Percentiles rank a stretch among this genome's conserved stretches.
Evolutionary conservation across 2,888 invertebrate genomes (phyloP).

Genomic region (Cecidostiba fungosa): DNA sequence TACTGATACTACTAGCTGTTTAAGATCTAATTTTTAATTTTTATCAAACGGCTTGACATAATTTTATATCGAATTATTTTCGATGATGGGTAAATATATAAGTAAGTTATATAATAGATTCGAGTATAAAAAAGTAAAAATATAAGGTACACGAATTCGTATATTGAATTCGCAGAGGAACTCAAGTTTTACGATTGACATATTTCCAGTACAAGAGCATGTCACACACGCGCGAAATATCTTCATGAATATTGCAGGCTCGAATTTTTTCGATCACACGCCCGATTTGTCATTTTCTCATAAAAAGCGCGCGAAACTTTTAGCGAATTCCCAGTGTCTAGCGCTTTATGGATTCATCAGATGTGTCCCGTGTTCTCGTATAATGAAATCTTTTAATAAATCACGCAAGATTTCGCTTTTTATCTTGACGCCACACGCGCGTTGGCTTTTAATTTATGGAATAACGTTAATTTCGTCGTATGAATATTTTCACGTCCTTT

Average conservation of each 20-base stretch:
- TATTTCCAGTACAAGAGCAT: constrained; percentile 54
- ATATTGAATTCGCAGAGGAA: constrained; percentile 39
- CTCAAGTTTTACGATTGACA: constrained; percentile 64
- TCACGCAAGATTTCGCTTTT: neutral
- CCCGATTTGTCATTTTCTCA: constrained; percentile 45
- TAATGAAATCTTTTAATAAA: constrained; percentile 30
- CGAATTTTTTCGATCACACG: constrained; percentile 45
- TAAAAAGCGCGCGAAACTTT: constrained; percentile 1
- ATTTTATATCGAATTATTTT: too few relatives aligned
- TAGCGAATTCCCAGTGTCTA: constrained; percentile 26
- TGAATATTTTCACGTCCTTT: neutral
- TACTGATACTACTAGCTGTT: neutral
- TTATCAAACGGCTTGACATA: too few relatives aligned
- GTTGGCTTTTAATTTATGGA: neutral
- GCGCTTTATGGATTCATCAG: neutral
- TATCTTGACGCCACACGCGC: neutral
- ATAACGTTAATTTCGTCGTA: neutral
- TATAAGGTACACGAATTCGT: neutral
- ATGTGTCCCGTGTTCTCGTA: neutral
- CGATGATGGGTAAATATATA: too few relatives aligned
- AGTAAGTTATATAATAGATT: neutral
- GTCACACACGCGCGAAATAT: constrained; percentile 57
- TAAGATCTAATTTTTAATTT: neutral
- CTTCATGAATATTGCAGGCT: constrained; percentile 62
- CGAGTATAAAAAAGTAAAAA: neutral